These are phyloP conservation scores for Drosophila peninsularis DNA, from an alignment of 2,888 invertebrate species.

Conservation along the genomic window DNA sequence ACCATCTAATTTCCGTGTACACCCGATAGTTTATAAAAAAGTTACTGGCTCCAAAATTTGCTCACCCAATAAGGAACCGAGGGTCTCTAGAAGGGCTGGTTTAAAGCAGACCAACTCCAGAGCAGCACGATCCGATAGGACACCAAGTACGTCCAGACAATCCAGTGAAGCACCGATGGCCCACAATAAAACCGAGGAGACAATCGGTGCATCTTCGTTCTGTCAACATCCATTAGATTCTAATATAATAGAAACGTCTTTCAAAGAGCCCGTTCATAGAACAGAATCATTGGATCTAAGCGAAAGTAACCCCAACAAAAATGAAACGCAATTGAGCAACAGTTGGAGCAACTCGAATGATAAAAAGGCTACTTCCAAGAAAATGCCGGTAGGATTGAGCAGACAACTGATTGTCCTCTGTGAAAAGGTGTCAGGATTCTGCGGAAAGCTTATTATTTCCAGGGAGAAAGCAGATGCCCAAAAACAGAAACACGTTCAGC, in stretches of 20 bases:
- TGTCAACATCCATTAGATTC: background rate
- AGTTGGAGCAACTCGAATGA: background rate
- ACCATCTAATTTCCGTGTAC: background rate
- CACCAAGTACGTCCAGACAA: background rate
- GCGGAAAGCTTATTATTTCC: background rate
- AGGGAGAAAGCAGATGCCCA: background rate
- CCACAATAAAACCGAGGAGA: background rate
- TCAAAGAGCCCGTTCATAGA: background rate
- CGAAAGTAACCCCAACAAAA: background rate
- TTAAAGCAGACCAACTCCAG: background rate
- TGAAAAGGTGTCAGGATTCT: background rate
- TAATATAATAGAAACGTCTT: background rate
- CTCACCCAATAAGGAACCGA: background rate
- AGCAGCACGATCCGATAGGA: background rate
- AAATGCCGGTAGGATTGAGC: background rate
- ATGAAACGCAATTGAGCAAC: background rate
- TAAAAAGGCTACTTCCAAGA: background rate
- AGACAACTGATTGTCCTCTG: background rate
- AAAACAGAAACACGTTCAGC: background rate
- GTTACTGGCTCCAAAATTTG: background rate
- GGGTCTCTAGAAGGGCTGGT: too few relatives aligned
- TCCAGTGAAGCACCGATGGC: background rate
- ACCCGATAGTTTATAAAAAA: background rate
- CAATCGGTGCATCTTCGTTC: background rate
- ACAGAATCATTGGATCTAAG: background rate